Conservation (phyloP, 2,888 invertebrate genomes). For the Caenorhabditis sp. region DNA sequence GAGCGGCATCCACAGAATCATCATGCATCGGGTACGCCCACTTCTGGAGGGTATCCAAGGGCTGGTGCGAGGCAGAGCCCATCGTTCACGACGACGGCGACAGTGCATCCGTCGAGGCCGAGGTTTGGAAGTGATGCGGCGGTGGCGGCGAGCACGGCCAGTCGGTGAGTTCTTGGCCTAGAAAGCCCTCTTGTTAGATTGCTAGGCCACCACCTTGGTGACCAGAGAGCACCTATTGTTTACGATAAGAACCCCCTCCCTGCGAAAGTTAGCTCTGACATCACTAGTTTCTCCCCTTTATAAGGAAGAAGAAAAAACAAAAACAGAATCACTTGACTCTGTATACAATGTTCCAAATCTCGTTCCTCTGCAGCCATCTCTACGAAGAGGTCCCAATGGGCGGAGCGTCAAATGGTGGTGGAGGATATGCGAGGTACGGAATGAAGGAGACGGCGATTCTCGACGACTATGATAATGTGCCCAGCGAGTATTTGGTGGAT, state of each 20-base stretch:
- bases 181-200: no score
- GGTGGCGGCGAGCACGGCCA: no score
- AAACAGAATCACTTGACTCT: no score
- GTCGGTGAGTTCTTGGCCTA: conserved; percentile 20
- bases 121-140: conserved; percentile 44
- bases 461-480: conserved; percentile 66
- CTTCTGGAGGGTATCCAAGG: conserved; percentile 24
- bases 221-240: no score
- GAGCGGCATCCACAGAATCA: conserved; percentile 46
- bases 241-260: background rate
- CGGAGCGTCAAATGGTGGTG: conserved; percentile 13
- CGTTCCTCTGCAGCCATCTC: conserved; percentile 43
- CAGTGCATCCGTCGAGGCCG: conserved; percentile 9
- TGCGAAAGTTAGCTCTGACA: background rate
- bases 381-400: conserved; percentile 68
- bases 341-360: background rate
- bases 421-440: conserved; percentile 32
- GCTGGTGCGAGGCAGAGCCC: conserved; percentile 35
- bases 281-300: background rate
- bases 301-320: background rate
- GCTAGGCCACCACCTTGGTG: no score
- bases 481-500: conserved; percentile 55
- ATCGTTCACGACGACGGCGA: conserved; percentile 26
- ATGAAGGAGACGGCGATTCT: conserved; percentile 62
- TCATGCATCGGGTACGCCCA: background rate